A percentile compares a stretch with the other conserved stretches of the same genome.
phyloP scores from a whole-genome alignment of 92 coral and sea anemone genomes.

The Paramuricea clavata region DNA sequence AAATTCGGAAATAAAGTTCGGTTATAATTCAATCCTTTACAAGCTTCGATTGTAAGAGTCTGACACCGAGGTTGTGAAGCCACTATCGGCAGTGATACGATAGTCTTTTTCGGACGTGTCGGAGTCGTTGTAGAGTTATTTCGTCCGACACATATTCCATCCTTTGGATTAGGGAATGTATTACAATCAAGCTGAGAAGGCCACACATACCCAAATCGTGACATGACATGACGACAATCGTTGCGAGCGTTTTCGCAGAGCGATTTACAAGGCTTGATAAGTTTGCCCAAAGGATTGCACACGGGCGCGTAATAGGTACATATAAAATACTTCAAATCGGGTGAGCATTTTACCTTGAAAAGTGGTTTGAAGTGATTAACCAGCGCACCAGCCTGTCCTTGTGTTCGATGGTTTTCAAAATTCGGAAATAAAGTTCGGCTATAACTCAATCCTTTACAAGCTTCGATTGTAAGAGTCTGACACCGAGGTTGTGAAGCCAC shows the following conservation, averaged over 20 bases:
- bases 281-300: constrained; percentile 81
- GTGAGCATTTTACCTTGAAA: constrained; percentile 86
- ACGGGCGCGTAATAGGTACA: constrained; percentile 94
- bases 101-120: no score
- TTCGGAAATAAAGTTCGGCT: constrained; percentile 89
- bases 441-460: constrained; percentile 84
- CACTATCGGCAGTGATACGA: neutral
- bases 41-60: constrained; percentile 67
- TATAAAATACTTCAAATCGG: constrained; percentile 88
- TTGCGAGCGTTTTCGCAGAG: constrained; percentile 85
- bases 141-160: constrained; percentile 85
- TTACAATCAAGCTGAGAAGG: constrained; percentile 84
- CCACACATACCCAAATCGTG: constrained; percentile 88
- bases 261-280: constrained; percentile 86
- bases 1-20: constrained; percentile 88
- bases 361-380: constrained; percentile 92
- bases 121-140: no score
- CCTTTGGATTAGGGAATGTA: constrained; percentile 74
- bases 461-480: constrained; percentile 71
- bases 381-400: constrained; percentile 84
- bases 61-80: constrained; percentile 75
- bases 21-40: constrained; percentile 86
- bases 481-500: constrained; percentile 64
- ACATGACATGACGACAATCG: constrained; percentile 80
- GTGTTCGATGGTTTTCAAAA: constrained; percentile 90